phyloP scores from a whole-genome alignment of 2,113 vertebrate species.

The Cynoglossus semilaevis region DNA sequence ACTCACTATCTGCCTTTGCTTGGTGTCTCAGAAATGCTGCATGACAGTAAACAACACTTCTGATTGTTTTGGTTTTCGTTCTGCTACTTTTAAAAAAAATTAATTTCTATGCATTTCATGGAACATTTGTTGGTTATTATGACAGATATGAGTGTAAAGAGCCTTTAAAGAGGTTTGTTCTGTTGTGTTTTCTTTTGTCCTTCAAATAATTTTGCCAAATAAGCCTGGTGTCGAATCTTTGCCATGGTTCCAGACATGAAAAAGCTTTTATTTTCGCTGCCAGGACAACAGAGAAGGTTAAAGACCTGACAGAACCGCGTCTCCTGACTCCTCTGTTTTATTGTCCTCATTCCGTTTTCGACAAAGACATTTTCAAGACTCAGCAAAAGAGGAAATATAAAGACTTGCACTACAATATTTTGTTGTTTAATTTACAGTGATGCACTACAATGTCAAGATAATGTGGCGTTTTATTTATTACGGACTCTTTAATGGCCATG shows the following conservation, averaged over 20 bases:
- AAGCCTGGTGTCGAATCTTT: constrained; percentile 68
- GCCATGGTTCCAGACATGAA: constrained; percentile 79
- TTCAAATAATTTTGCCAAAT: constrained; percentile 92
- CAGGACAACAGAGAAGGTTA: constrained; percentile 50
- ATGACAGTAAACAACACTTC: constrained; percentile 80
- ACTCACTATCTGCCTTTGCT: constrained; percentile 72
- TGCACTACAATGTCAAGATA: constrained; percentile 92
- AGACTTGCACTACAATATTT: constrained; percentile 88
- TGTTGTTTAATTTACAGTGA: constrained; percentile 85
- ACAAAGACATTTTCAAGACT: constrained; percentile 73
- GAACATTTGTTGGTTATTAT: constrained; percentile 77
- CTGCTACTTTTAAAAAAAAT: constrained; percentile 59
- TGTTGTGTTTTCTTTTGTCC: constrained; percentile 60
- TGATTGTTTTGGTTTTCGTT: constrained; percentile 58
- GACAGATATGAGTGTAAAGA: constrained; percentile 57
- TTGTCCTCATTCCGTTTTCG: constrained; percentile 80
- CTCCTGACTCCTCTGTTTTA: constrained; percentile 42
- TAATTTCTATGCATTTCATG: constrained; percentile 88
- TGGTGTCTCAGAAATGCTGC: constrained; percentile 81
- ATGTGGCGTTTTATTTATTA: constrained; percentile 93
- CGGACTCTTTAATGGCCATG: constrained; percentile 83
- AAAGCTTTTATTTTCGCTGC: constrained; percentile 74
- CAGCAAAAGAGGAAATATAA: constrained; percentile 51
- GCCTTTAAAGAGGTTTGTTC: constrained; percentile 29
- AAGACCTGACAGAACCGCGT: constrained; percentile 40